phyloP scores from a whole-genome alignment of 2,797 vertebrate species.

The Eulemur rubriventer region DNA sequence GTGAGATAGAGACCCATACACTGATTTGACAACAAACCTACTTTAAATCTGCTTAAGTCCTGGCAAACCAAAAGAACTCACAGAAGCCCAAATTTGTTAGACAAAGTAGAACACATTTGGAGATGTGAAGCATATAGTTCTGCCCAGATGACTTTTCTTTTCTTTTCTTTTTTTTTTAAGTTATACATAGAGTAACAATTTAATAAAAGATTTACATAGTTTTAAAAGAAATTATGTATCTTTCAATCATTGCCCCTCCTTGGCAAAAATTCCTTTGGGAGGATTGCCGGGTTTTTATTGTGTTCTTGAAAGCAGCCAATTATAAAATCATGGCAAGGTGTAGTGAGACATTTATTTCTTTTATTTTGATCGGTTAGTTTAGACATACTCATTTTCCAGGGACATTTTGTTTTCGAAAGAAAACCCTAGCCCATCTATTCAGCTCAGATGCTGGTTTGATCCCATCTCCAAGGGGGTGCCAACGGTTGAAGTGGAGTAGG shows the following conservation, averaged over 20 bases:
- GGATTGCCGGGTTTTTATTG: neutral
- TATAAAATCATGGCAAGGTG: neutral
- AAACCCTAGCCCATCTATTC: slow-evolving; percentile 32
- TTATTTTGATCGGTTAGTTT: slow-evolving; percentile 5
- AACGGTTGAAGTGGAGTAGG: slow-evolving; percentile 79
- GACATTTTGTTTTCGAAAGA: slow-evolving; percentile 42
- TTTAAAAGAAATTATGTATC: slow-evolving; percentile 29
- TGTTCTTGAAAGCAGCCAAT: neutral
- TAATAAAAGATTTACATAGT: neutral
- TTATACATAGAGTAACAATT: neutral
- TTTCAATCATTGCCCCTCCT: neutral
- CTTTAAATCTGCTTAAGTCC: slow-evolving; percentile 35
- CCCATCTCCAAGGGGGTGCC: neutral
- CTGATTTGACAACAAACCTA: slow-evolving; percentile 43
- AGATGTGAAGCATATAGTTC: neutral
- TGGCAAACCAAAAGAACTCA: slow-evolving; percentile 7
- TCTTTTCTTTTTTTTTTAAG: neutral
- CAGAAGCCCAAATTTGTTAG: neutral
- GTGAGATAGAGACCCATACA: neutral
- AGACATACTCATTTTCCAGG: neutral
- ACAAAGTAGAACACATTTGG: slow-evolving; percentile 13
- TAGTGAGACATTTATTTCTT: neutral
- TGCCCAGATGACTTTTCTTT: neutral
- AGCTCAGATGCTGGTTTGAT: slow-evolving; percentile 17
- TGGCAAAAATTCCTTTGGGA: neutral